Evolutionary conservation across 2,888 invertebrate species (phyloP).

Genomic region (Sisyra terminalis): DNA sequence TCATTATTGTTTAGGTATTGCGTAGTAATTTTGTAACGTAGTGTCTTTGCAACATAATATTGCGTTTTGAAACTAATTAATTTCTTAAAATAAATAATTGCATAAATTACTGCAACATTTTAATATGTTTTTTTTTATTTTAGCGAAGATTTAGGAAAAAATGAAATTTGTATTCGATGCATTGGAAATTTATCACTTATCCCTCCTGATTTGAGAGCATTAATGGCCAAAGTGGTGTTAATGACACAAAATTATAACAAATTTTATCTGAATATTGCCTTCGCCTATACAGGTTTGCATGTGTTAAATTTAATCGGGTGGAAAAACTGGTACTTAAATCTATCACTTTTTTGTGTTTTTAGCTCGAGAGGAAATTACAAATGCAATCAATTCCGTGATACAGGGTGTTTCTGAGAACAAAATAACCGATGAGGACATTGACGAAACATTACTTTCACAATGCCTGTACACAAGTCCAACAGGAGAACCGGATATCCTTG

Average conservation of each 20-base stretch:
- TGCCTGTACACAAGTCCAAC: slow-evolving; percentile 64
- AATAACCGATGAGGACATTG: slow-evolving; percentile 54
- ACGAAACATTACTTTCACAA: slow-evolving; percentile 55
- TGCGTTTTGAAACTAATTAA: too few relatives aligned
- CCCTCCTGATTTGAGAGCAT: slow-evolving; percentile 56
- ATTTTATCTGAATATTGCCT: slow-evolving; percentile 61
- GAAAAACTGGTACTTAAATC: slow-evolving; percentile 6
- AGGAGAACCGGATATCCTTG: slow-evolving; percentile 69
- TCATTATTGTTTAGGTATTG: too few relatives aligned
- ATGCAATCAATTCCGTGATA: slow-evolving; percentile 50
- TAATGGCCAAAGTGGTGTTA: slow-evolving; percentile 65
- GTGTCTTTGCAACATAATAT: too few relatives aligned
- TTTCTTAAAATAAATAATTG: neutral
- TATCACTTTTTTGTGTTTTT: slow-evolving; percentile 17
- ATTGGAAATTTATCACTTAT: slow-evolving; percentile 72
- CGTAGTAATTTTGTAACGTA: too few relatives aligned
- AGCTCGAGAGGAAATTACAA: slow-evolving; percentile 70
- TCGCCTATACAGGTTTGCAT: slow-evolving; percentile 47
- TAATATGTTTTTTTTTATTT: slow-evolving; percentile 4
- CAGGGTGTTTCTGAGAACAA: slow-evolving; percentile 47
- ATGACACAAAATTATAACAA: slow-evolving; percentile 65
- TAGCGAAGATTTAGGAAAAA: slow-evolving; percentile 53
- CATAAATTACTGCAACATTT: too few relatives aligned
- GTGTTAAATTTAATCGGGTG: neutral
- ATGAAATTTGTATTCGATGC: slow-evolving; percentile 73